Evolutionary conservation across 2,797 vertebrate species (phyloP).

Genomic region (Gila robusta): DNA sequence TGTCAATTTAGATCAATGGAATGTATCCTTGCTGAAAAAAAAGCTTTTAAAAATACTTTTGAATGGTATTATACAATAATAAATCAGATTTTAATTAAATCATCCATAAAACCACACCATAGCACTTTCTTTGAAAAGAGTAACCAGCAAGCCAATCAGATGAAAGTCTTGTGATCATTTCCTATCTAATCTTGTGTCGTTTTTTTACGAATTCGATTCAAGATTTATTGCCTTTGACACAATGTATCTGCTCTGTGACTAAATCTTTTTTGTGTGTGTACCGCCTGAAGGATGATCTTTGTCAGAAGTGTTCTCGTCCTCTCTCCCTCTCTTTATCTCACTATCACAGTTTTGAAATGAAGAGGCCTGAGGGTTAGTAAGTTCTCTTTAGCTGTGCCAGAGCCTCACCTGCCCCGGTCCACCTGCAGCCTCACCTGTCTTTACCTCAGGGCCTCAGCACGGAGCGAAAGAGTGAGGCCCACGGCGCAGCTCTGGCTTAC

Average conservation of each 20-base stretch:
- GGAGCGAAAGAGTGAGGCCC: conserved; percentile 3
- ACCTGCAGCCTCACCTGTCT: conserved; percentile 42
- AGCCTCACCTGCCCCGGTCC: conserved; percentile 60
- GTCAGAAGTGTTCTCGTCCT: conserved; percentile 34
- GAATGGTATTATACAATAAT: neutral
- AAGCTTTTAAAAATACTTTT: neutral
- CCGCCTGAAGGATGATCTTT: conserved; percentile 24
- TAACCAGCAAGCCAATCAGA: neutral
- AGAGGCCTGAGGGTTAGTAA: conserved; percentile 31
- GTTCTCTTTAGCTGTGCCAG: conserved; percentile 52
- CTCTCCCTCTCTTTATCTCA: conserved; percentile 28
- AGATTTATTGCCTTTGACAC: conserved; percentile 25
- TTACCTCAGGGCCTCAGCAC: conserved; percentile 40
- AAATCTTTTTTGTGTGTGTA: conserved; percentile 17
- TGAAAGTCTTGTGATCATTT: neutral
- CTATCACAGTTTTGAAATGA: conserved; percentile 32
- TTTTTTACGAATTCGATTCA: neutral
- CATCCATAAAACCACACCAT: neutral
- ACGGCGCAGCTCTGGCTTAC: conserved; percentile 8
- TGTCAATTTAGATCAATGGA: neutral
- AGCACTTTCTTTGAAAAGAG: neutral
- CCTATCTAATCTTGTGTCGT: too few species aligned
- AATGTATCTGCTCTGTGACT: conserved; percentile 28
- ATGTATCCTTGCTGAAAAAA: neutral
- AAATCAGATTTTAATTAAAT: neutral